Evolutionary conservation across 2,797 vertebrate species (phyloP), one percentile per base, ranked within the genome.

Genomic region (Acanthornis magna): DNA sequence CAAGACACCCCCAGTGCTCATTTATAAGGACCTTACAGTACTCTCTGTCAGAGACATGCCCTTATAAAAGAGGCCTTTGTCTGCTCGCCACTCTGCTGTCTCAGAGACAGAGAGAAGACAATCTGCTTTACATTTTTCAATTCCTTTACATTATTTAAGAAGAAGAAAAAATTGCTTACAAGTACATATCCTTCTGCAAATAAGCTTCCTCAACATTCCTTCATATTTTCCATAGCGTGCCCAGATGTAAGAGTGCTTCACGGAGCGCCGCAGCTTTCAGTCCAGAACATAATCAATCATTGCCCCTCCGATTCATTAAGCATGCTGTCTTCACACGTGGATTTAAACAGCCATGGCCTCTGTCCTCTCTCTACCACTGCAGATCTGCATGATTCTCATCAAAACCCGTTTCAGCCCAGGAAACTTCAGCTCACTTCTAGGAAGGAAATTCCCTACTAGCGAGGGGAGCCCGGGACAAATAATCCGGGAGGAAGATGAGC

Each of bases 171-270:
- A 65, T 58, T 83, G 97, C 98, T 98, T 98, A 98, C 98, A 95
- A 92, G 97, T 91, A 91, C 98, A 98, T 97, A 98, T 98, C 94
- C 97, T 98, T 95, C 97, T 97, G 98, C 98, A 99, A 97, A 98
- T 97, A 93, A 98, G 97, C 97, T 97, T 98, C 98, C 97, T 98
- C 97, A 98, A 97, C 98, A 98, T 98, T 96, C 94, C 96, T 97
- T 97, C 95, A 93, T 95, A 83, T 87, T 97, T 97, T 97, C 93
- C 91, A 97, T 95, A 91, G 92, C 91, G 25, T 88, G 85, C 82
- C 71, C 93, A 96, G 95, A 94, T 42, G 75, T 75, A 94, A 87
- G 40, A 75, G 91, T 94, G 89, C 91, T 96, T 96, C 88, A 80
- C 62, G 47, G 85, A 82, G 93, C 29, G 90, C 88, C 32, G 85